Evolutionary conservation across 2,113 vertebrate genomes (phyloP).

Genomic region (Melanostigma gelatinosum): DNA sequence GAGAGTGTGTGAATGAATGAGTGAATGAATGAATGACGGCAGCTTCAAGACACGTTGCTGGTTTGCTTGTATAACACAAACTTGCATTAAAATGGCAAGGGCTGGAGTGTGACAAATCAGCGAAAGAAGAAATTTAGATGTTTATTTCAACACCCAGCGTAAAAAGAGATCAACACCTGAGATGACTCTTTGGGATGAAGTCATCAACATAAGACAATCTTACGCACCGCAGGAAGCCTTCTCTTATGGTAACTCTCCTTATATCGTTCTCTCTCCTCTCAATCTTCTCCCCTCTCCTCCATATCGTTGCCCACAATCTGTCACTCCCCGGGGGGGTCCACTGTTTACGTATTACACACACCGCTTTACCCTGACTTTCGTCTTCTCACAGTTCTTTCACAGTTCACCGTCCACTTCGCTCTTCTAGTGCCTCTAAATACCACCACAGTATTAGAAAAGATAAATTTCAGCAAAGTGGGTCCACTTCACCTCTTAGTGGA

Average conservation of each 20-base stretch:
- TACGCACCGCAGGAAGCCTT: constrained; percentile 41
- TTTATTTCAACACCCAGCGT: constrained; percentile 27
- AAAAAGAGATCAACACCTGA: constrained; percentile 50
- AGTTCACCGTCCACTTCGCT: constrained; percentile 27
- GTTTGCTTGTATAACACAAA: constrained; percentile 14
- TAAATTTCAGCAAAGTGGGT: constrained; percentile 46
- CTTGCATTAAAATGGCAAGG: constrained; percentile 10
- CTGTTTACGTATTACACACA: constrained; percentile 42
- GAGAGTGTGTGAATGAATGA: constrained; percentile 17
- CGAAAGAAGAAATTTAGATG: constrained; percentile 28
- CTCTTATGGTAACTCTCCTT: constrained; percentile 40
- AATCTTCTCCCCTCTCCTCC: constrained; percentile 46
- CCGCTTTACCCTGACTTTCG: constrained; percentile 11
- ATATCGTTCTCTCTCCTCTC: constrained; percentile 55
- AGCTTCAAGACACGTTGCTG: constrained; percentile 22
- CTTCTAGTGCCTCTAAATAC: constrained; percentile 36
- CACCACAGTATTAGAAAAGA: constrained; percentile 39
- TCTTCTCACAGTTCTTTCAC: constrained; percentile 41
- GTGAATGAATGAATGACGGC: constrained; percentile 17
- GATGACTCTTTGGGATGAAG: constrained; percentile 46
- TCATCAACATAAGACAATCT: constrained; percentile 66
- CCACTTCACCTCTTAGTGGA: constrained; percentile 44
- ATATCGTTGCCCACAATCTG: constrained; percentile 63
- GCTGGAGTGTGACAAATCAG: neutral
- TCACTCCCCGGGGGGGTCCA: constrained; percentile 50